Evolutionary conservation across 2,888 invertebrate genomes (phyloP).

Genomic region (Orthosia incerta): DNA sequence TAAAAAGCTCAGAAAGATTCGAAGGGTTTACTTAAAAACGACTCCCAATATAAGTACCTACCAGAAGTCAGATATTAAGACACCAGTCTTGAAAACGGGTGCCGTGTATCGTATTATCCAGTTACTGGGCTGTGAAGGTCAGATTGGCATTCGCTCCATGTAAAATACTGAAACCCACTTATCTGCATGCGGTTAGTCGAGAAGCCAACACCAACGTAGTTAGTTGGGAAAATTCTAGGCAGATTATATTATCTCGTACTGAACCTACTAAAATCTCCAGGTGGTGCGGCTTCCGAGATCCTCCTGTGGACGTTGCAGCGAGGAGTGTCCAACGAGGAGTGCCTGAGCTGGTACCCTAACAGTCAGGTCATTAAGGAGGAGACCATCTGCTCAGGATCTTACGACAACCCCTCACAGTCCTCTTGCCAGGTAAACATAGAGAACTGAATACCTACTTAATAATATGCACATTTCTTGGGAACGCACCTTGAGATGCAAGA

Average conservation of each 20-base stretch:
- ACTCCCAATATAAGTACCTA: background rate
- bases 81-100: too few species aligned
- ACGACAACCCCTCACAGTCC: constrained; percentile 84
- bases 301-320: constrained; percentile 86
- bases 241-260: too few species aligned
- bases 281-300: constrained; percentile 80
- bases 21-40: background rate
- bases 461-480: background rate
- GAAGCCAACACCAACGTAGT: too few species aligned
- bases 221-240: too few species aligned
- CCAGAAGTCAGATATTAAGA: too few species aligned
- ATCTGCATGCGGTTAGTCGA: too few species aligned
- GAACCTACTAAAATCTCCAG: constrained; percentile 62
- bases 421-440: constrained; percentile 78
- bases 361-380: constrained; percentile 73
- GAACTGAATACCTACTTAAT: background rate
- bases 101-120: too few species aligned
- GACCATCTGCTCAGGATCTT: constrained; percentile 81
- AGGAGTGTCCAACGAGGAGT: constrained; percentile 81
- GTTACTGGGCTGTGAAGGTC: too few species aligned
- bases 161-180: too few species aligned
- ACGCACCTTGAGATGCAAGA: too few species aligned
- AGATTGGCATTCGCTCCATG: too few species aligned
- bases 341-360: constrained; percentile 76
- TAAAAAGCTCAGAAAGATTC: background rate